Percentiles rank a stretch among this genome's conserved stretches.
Conservation (phyloP, 2,888 invertebrate genomes). For the Spisula subtruncata region DNA sequence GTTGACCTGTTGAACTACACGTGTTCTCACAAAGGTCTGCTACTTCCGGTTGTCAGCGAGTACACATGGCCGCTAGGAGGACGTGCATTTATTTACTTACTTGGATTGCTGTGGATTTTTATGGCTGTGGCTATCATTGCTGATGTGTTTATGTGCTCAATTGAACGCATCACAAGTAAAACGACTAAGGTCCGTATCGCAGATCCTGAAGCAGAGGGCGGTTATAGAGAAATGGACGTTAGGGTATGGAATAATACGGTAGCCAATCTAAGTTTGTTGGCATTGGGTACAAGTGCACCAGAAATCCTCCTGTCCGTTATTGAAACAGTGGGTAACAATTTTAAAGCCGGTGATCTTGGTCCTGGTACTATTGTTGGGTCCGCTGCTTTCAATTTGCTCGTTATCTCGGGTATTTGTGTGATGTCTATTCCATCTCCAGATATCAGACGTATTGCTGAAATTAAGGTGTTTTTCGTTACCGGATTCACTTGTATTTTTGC, state of each 20-base stretch:
- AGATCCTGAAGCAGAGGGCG: constrained; percentile 78
- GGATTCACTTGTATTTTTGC: constrained; percentile 89
- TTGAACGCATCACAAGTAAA: constrained; percentile 90
- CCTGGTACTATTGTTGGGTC: constrained; percentile 90
- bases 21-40: constrained; percentile 84
- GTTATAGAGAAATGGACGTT: constrained; percentile 88
- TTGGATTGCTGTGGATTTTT: constrained; percentile 89
- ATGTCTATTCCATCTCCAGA: constrained; percentile 88
- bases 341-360: constrained; percentile 89
- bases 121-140: constrained; percentile 90
- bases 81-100: constrained; percentile 88
- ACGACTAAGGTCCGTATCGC: constrained; percentile 88
- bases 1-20: constrained; percentile 73
- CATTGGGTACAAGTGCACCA: constrained; percentile 89
- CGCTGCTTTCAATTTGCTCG: constrained; percentile 90
- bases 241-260: constrained; percentile 90
- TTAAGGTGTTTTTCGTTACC: constrained; percentile 88
- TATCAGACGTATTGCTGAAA: constrained; percentile 87
- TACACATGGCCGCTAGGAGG: constrained; percentile 88
- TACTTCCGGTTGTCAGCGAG: constrained; percentile 88
- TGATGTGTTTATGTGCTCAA: constrained; percentile 90
- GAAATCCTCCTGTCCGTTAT: constrained; percentile 89
- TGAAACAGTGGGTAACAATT: constrained; percentile 89
- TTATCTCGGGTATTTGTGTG: constrained; percentile 89
- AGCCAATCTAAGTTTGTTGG: constrained; percentile 90